phyloP scores from a whole-genome alignment of 2,797 vertebrate species.

The Meda fulgida region DNA sequence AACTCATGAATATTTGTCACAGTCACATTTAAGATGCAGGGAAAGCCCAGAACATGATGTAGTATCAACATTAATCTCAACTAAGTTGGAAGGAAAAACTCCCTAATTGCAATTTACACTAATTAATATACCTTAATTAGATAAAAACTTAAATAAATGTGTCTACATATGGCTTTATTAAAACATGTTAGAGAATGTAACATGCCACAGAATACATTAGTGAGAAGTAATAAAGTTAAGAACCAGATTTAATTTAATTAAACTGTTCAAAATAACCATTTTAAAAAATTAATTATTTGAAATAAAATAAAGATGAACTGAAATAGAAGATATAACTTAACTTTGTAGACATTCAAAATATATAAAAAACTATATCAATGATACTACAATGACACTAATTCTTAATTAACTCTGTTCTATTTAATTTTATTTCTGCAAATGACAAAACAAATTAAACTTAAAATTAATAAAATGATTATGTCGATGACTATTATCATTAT shows the following conservation, averaged over 20 bases:
- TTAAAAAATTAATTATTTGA: too few species aligned
- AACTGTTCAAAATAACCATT: neutral
- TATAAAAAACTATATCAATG: neutral
- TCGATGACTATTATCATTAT: neutral
- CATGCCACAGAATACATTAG: constrained; percentile 7
- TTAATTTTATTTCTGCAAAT: neutral
- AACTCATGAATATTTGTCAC: neutral
- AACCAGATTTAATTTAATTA: neutral
- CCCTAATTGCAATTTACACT: neutral
- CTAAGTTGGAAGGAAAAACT: neutral
- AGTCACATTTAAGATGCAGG: neutral
- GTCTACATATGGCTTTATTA: constrained; percentile 19
- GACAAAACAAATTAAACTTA: neutral
- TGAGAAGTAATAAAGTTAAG: neutral
- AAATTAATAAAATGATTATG: neutral
- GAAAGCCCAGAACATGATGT: neutral
- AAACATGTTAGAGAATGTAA: constrained; percentile 6
- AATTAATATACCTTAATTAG: constrained; percentile 15
- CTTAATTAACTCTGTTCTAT: neutral
- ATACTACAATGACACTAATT: neutral
- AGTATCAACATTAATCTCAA: neutral
- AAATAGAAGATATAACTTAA: neutral
- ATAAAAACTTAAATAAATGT: constrained; percentile 2
- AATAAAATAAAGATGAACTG: too few species aligned
- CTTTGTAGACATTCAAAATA: neutral